Evolutionary conservation across 2,888 invertebrate species (phyloP).

Genomic region (Pardosa pseudoannulata): DNA sequence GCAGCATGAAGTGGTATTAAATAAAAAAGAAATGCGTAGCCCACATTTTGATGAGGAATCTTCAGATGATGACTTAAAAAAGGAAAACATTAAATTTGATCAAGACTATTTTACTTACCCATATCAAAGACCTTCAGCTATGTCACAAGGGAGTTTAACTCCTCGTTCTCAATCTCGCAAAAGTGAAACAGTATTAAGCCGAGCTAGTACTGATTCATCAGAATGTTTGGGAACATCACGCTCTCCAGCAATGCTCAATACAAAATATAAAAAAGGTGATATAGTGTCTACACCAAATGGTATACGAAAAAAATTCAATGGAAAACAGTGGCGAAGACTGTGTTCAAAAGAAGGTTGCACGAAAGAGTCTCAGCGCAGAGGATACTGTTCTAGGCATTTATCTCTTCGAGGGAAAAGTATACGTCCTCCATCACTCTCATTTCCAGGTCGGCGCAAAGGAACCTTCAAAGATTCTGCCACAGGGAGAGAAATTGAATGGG

Average conservation of each 20-base stretch:
- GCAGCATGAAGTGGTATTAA: conserved; percentile 50
- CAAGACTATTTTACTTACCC: conserved; percentile 61
- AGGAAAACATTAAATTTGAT: conserved; percentile 86
- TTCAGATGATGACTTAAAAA: conserved; percentile 85
- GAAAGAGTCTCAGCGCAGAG: conserved; percentile 97
- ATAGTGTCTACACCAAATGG: conserved; percentile 95
- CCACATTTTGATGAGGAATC: conserved; percentile 79
- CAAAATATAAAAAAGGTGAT: conserved; percentile 98
- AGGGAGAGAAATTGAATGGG: conserved; percentile 83
- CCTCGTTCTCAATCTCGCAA: conserved; percentile 60
- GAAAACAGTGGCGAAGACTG: conserved; percentile 98
- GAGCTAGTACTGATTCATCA: conserved; percentile 87
- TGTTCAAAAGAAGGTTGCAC: conserved; percentile 97
- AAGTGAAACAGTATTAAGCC: conserved; percentile 82
- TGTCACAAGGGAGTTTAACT: conserved; percentile 59
- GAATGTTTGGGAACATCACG: conserved; percentile 77
- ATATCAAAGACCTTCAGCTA: conserved; percentile 59
- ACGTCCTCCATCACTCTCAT: conserved; percentile 69
- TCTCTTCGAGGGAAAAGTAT: conserved; percentile 87
- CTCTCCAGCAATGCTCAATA: conserved; percentile 95
- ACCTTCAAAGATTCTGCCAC: conserved; percentile 77
- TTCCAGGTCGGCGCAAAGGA: conserved; percentile 76
- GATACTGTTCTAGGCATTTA: conserved; percentile 97
- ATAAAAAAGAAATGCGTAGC: conserved; percentile 47
- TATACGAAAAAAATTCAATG: conserved; percentile 99